phyloP scores from a whole-genome alignment of 1,140 invertebrate species.

The Cephus cinctus region DNA sequence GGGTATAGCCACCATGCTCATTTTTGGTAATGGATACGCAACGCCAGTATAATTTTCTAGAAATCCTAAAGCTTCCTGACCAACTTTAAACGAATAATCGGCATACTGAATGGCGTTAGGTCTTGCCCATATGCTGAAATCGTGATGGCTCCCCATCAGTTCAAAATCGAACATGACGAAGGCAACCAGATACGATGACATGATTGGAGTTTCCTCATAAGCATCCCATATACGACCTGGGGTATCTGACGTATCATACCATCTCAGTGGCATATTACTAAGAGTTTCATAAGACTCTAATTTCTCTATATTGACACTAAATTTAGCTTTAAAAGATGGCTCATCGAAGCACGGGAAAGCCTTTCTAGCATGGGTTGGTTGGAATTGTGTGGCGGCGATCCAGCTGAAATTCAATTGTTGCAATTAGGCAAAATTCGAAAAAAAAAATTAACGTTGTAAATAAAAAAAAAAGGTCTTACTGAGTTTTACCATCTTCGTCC shows the following conservation, averaged over 20 bases:
- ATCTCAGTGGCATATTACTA: conserved; percentile 52
- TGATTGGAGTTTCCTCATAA: conserved; percentile 66
- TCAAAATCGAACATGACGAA: conserved; percentile 59
- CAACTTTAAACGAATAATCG: conserved; percentile 55
- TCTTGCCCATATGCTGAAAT: conserved; percentile 57
- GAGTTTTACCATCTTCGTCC: conserved; percentile 35
- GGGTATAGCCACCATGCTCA: conserved; percentile 72
- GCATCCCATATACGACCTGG: conserved; percentile 57
- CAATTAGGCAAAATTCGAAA: not conserved
- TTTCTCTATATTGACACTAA: conserved; percentile 64
- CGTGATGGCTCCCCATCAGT: not conserved
- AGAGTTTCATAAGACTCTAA: conserved; percentile 43
- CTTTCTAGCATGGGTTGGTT: conserved; percentile 75
- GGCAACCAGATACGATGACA: conserved; percentile 87
- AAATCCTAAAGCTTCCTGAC: conserved; percentile 45
- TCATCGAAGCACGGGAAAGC: conserved; percentile 92
- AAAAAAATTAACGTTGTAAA: not conserved
- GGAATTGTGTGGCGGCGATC: conserved; percentile 77
- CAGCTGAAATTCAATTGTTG: conserved; percentile 52
- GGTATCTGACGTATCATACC: not conserved
- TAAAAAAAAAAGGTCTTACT: conserved; percentile 25
- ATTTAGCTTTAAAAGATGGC: conserved; percentile 79
- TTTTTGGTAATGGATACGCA: conserved; percentile 55
- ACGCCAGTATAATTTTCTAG: conserved; percentile 42
- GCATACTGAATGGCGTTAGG: conserved; percentile 61